Evolutionary conservation across 2,797 vertebrate species (phyloP).

Genomic region (Gobio occitaniae): DNA sequence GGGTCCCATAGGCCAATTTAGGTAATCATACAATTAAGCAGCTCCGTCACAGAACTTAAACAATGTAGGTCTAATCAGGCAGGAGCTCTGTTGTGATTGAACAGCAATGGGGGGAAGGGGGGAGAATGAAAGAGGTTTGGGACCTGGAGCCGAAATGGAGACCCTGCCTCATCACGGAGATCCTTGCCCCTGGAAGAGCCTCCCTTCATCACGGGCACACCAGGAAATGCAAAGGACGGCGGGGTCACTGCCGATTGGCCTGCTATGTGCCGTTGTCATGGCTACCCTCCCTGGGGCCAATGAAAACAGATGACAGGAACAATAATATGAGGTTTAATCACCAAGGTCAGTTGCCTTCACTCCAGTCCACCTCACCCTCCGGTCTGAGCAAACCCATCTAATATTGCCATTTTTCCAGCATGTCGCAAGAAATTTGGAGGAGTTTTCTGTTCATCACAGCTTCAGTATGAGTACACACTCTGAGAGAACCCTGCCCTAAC

Average conservation of each 20-base stretch:
- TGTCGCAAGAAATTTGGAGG: slow-evolving; percentile 92
- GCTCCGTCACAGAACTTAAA: slow-evolving; percentile 83
- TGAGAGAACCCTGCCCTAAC: slow-evolving; percentile 91
- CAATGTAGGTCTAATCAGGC: slow-evolving; percentile 86
- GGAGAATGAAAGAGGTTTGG: slow-evolving; percentile 77
- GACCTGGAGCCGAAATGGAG: slow-evolving; percentile 88
- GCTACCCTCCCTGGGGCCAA: slow-evolving; percentile 91
- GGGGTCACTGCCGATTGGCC: slow-evolving; percentile 89
- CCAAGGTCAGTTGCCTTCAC: slow-evolving; percentile 76
- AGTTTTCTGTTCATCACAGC: slow-evolving; percentile 87
- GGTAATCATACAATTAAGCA: slow-evolving; percentile 88
- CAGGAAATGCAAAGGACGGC: slow-evolving; percentile 93
- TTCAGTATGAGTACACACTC: slow-evolving; percentile 84
- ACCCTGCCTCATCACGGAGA: slow-evolving; percentile 94
- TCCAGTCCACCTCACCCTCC: slow-evolving; percentile 64
- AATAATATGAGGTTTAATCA: slow-evolving; percentile 84
- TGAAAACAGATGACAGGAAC: slow-evolving; percentile 93
- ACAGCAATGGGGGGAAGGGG: slow-evolving; percentile 74
- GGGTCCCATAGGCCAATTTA: slow-evolving; percentile 81
- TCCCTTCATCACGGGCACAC: slow-evolving; percentile 93
- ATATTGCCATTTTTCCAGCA: slow-evolving; percentile 86
- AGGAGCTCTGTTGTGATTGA: slow-evolving; percentile 80
- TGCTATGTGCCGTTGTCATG: slow-evolving; percentile 92
- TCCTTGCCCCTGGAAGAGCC: slow-evolving; percentile 87
- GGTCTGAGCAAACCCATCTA: slow-evolving; percentile 81